phyloP scores from a whole-genome alignment of 2,797 vertebrate genomes.

The Parambassis ranga region DNA sequence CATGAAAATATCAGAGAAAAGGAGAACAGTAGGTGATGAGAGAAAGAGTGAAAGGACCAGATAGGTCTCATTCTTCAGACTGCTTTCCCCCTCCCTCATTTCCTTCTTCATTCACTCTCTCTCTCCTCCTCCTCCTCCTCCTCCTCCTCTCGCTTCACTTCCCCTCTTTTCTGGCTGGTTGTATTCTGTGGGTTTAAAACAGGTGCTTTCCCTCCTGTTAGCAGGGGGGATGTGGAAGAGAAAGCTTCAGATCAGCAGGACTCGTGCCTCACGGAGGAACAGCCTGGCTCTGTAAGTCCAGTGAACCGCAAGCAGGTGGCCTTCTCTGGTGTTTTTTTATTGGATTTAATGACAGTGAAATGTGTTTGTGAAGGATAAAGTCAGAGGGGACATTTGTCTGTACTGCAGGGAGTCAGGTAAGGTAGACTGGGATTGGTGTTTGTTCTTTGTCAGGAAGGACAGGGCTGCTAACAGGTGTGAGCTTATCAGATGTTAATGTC shows the following conservation, averaged over 20 bases:
- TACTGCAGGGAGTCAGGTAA: not conserved
- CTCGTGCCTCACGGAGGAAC: conserved; percentile 40
- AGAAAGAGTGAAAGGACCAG: conserved; percentile 60
- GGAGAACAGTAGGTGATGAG: conserved; percentile 23
- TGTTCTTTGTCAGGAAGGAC: not conserved
- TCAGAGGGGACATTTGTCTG: not conserved
- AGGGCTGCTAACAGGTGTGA: not conserved
- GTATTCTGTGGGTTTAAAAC: not conserved
- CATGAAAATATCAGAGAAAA: not conserved
- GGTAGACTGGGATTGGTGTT: not conserved
- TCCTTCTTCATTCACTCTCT: not conserved
- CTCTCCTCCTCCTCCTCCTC: not conserved
- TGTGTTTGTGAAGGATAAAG: not conserved
- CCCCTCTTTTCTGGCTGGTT: not conserved
- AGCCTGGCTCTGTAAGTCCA: conserved; percentile 59
- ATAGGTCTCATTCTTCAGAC: conserved; percentile 62
- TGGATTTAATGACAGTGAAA: not conserved
- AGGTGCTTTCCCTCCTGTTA: conserved; percentile 40
- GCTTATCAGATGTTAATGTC: not conserved
- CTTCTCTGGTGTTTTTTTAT: not conserved
- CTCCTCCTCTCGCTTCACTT: not conserved
- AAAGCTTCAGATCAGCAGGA: conserved; percentile 68
- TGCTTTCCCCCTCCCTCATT: not conserved
- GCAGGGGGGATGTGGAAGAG: conserved; percentile 71
- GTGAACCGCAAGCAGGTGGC: not conserved